These are phyloP conservation scores for Coregonus ussuriensis DNA, from an alignment of 2,797 vertebrate genomes.

Conservation along the genomic window DNA sequence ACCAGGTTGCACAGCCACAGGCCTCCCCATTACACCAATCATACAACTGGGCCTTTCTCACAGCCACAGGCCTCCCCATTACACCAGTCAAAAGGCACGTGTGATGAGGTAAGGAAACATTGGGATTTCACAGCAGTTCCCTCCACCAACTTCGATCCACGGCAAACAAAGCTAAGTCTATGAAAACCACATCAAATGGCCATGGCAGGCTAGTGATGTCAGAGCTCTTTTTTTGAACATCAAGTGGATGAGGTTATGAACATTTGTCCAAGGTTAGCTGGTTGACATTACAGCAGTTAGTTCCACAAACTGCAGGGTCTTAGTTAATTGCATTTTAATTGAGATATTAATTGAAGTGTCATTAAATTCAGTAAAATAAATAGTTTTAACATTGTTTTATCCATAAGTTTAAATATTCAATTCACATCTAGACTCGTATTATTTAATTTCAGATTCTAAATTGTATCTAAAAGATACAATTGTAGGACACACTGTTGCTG, in stretches of 20 bases:
- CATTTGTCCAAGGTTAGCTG: background rate
- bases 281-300: background rate
- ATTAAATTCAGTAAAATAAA: no score
- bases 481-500: no score
- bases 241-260: constrained; percentile 15
- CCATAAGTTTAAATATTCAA: background rate
- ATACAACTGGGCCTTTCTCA: constrained; percentile 41
- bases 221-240: constrained; percentile 21
- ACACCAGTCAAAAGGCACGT: background rate
- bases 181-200: constrained; percentile 2
- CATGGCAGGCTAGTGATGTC: background rate
- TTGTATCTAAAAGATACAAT: no score
- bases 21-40: no score
- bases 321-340: background rate
- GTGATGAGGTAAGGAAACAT: constrained; percentile 31
- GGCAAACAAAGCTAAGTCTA: constrained; percentile 10
- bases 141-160: background rate
- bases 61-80: constrained; percentile 29
- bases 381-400: no score
- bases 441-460: no score
- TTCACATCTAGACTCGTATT: background rate
- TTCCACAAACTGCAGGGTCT: background rate
- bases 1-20: no score
- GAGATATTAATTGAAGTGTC: background rate
- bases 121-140: constrained; percentile 11